Base-by-base conservation (phyloP, 2,797 vertebrate species). In the Miichthys miiuy region DNA sequence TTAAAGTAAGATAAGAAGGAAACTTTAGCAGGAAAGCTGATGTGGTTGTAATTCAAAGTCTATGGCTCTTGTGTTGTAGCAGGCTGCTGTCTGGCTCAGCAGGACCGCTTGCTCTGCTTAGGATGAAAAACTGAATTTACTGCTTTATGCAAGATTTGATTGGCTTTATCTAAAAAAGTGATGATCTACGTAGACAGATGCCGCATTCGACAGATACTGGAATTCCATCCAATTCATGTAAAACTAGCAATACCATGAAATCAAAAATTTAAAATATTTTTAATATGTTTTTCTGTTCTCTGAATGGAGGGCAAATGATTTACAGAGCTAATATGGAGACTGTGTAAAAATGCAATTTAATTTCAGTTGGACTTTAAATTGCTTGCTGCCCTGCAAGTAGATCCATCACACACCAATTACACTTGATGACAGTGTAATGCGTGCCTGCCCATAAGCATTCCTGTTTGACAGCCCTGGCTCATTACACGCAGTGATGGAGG, bases 371-470 rank as follows among this genome's bases (percentile, higher is more conserved):
- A 61, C 3, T 79, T 65, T 68, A 63, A 88, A 79, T 72, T 66
- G 50, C 47, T 69, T 21, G 23, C 56, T 81, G 41, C 16, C 50
- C 38, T 66, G 17, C 61, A 58, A 82, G 61, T 48, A 58, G 50
- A 86, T 87, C 50, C 52, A 87, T 84, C 69, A 79, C 44, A 75
- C n/a, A 47, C 17, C 57, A 82, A 79, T 88, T 79, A 68, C 34
- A 23, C 67, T 21, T 75, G 65, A 46, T 83, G 80, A 86, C 80
- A 88, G 72, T 72, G 20, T 85, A 75, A 85, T 87, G 77, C 21
- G 68, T 75, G n/a, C 72, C 84, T 80, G 82, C 25, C 64, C 21
- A 14, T n/a, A 30, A 58, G 55, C 67, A 63, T 79, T 87, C 74
- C 80, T 81, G 51, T 67, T 65, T 38, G 58, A 0, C 38, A 77